Evolutionary conservation across 2,797 vertebrate species (phyloP), one percentile per base, ranked within the genome.

Genomic region (Apogon talboti): DNA sequence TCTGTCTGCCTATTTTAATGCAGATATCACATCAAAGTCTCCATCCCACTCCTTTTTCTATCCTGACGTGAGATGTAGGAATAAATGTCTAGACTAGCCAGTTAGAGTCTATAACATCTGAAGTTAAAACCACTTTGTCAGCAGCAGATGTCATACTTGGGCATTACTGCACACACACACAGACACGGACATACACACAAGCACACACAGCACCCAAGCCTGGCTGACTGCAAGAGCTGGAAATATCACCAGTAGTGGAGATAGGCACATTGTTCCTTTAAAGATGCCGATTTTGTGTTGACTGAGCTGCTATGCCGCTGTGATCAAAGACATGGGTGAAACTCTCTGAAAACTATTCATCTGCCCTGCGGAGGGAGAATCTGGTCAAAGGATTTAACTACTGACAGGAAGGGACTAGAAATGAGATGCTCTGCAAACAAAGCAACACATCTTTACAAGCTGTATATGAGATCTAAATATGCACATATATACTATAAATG

Each of bases 21-120:
- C 43, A 73, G 72, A 72, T 42, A 4, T 65, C 65, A 11, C 55
- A 45, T 77, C 60, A 82, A 79, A 77, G 70, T 63, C 19, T 66
- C 35, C 7, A 21, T 63, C 44, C 50, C 24, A 35, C 55, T 67
- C 41, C 59, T 6, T 18, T 24, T 35, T 52, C 45, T 16, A 71
- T 12, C 43, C 51, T 62, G 59, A 44, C 44, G 65, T 2, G 56
- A 76, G 44, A 48, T 46, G 68, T 77, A 28, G 66, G 63, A 74
- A 60, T 52, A 42, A 71, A 71, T 0, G 76, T 85, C 80, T 79
- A 81, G 64, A 85, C 81, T 38, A 46, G 76, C 70, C 78, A 55
- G 67, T 46, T n/a, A 56, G 62, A 74, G 21, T 64, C 63, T 37
- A 21, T 30, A 62, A 61, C 42, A 60, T 44, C 57, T 35, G 28